Conservation (phyloP, 2,888 invertebrate genomes). For the Phortica okadai region DNA sequence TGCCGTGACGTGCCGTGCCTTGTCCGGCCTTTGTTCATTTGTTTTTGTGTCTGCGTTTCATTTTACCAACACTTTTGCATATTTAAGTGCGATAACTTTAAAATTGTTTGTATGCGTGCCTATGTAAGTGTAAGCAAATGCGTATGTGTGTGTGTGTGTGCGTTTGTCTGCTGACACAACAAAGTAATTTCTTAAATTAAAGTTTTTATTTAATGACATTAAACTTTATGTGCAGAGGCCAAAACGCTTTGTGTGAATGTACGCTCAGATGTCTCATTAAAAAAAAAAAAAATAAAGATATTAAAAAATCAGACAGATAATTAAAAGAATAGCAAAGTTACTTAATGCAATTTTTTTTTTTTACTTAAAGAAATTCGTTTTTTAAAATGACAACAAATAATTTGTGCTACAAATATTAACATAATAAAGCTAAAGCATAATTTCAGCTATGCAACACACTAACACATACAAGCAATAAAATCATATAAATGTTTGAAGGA, state of each 20-base stretch:
- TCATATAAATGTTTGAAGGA: not conserved
- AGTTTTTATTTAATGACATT: not conserved
- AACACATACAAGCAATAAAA: conserved; percentile 13
- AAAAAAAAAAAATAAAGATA: too few relatives aligned
- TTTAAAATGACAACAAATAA: too few relatives aligned
- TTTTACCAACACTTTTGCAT: not conserved
- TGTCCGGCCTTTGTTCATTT: not conserved
- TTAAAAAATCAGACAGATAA: too few relatives aligned
- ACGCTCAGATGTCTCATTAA: too few relatives aligned
- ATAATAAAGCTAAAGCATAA: conserved; percentile 10
- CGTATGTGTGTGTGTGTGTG: conserved; percentile 4
- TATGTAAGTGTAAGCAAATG: not conserved
- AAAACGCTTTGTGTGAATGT: too few relatives aligned
- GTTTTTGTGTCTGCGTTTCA: not conserved
- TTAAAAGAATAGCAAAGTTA: too few relatives aligned
- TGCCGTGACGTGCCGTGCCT: too few relatives aligned
- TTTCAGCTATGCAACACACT: not conserved
- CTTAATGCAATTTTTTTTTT: too few relatives aligned
- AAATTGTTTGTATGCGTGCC: not conserved
- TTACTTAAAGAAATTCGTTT: too few relatives aligned
- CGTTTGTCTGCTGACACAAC: not conserved
- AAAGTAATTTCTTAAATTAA: conserved; percentile 20
- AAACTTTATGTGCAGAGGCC: too few relatives aligned
- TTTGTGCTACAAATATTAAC: not conserved
- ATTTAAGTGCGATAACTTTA: not conserved